Conservation (phyloP, 35 echinoderm and acorn worm species). For the Apostichopus californicus region DNA sequence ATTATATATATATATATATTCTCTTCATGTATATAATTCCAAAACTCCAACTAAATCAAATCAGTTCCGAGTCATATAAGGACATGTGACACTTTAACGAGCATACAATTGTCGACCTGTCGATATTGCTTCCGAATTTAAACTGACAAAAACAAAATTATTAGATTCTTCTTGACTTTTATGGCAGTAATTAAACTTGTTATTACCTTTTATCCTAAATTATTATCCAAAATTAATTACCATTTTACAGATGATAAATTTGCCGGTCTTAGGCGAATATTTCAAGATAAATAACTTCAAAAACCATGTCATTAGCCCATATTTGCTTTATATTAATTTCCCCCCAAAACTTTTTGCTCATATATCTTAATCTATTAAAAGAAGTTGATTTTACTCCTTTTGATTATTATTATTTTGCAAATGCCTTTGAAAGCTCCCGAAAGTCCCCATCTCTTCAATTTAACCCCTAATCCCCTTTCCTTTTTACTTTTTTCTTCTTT, state of each 20-base stretch:
- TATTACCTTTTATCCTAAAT: too few relatives aligned
- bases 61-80: too few relatives aligned
- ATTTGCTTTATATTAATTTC: conserved; percentile 4
- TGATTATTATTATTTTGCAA: background rate
- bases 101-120: too few relatives aligned
- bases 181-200: background rate
- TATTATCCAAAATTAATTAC: conserved; percentile 20
- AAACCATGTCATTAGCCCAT: background rate
- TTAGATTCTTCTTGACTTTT: too few relatives aligned
- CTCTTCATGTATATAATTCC: too few relatives aligned
- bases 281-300: background rate
- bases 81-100: too few relatives aligned
- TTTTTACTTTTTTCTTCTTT: background rate
- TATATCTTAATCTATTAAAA: conserved; percentile 16
- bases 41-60: too few relatives aligned
- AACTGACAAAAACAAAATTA: too few relatives aligned
- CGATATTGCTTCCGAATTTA: too few relatives aligned
- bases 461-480: conserved; percentile 22
- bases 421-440: conserved; percentile 24
- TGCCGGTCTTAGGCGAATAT: background rate
- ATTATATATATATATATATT: too few relatives aligned
- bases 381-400: too few relatives aligned
- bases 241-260: background rate
- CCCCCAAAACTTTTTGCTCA: background rate
- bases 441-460: conserved; percentile 5